These are phyloP conservation scores for Phalanger gymnotis DNA, from an alignment of 2,797 vertebrate species.

Conservation along the genomic window DNA sequence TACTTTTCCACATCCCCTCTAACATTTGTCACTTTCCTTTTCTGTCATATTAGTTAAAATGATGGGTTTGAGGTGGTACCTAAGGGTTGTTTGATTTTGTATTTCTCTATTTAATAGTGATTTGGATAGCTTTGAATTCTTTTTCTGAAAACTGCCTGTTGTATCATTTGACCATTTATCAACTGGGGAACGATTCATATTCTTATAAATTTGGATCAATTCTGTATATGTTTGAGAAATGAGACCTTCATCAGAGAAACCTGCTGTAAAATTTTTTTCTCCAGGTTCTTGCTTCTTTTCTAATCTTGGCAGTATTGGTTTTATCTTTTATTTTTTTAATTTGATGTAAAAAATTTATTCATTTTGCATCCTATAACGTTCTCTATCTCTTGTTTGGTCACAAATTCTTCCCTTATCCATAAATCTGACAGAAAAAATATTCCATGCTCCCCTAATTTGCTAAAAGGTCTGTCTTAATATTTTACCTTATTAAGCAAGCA, in stretches of 20 bases:
- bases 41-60: background rate
- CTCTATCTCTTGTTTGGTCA: background rate
- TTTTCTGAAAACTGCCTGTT: background rate
- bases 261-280: background rate
- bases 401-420: background rate
- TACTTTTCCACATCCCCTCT: background rate
- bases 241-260: too few species aligned
- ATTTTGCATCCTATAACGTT: background rate
- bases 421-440: background rate
- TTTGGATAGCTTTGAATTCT: background rate
- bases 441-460: background rate
- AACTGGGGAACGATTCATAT: background rate
- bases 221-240: too few species aligned
- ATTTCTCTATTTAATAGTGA: too few species aligned
- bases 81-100: too few species aligned
- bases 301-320: background rate
- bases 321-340: too few species aligned
- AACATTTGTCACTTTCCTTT: background rate
- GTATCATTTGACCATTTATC: background rate
- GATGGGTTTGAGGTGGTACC: background rate
- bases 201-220: background rate
- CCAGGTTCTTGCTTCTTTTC: background rate
- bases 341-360: background rate
- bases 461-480: slow-evolving; percentile 37
- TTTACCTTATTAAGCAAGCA: slow-evolving; percentile 18